Base-by-base conservation (phyloP, 2,888 invertebrate genomes). In the Gymnocheta viridis region DNA sequence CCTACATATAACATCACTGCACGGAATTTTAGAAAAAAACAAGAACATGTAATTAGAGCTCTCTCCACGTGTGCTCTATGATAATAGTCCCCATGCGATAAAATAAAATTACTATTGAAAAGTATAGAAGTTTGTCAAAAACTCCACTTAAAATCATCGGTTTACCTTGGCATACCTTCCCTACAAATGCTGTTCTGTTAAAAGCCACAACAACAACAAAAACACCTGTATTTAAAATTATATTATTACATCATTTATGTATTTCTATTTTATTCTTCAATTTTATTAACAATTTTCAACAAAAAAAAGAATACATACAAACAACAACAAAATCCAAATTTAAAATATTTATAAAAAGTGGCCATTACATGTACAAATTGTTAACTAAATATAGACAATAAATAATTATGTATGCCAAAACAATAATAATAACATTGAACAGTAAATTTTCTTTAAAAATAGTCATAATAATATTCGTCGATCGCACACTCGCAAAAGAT, bases 331-430 rank as follows among this genome's bases (percentile, higher is more conserved):
- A 74, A 47, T 44, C 12, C 17, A 47, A 47, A 47, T 47, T 60
- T 38, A 4, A 78, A 49, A 35, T 58, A 27, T 49, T 17, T 56
- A 77, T 56, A 78, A 69, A 77, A 82, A 82, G 64, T 82, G 77
- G 76, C 44, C 77, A 77, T 77, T 82, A 73, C 51, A 51, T 73
- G 54, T 62, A 78, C 78, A 82, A 82, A 79, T 82, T 82, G 78
- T 67, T 82, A 82, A 78, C 73, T 78, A 62, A 78, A 78, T 73
- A 78, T 78, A 82, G 82, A 78, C 73, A 82, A 82, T 78, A 73
- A 73, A 82, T 73, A 82, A 77, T 77, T 78, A 78, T 82, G 54
- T 69, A 78, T 69, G 73, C 54, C 66, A 62, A 76, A 69, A 54
- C 29, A 29, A 76, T 60, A 67, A 69, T 35, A 56, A 56, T 41